Evolutionary conservation across 2,797 vertebrate species (phyloP).

Genomic region (Meriones psammophilus): DNA sequence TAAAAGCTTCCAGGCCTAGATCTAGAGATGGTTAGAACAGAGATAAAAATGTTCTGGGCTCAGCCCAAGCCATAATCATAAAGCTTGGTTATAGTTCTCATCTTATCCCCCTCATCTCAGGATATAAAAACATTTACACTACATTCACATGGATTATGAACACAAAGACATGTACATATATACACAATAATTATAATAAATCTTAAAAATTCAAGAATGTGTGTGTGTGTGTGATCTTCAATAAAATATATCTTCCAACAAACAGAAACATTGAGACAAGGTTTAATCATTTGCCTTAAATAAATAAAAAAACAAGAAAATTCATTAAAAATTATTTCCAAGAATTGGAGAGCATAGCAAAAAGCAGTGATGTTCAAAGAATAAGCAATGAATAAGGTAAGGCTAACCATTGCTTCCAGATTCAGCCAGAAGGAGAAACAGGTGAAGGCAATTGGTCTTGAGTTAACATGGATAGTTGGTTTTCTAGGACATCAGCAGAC

Average conservation of each 20-base stretch:
- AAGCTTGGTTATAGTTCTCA: no score
- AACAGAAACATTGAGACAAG: constrained; percentile 1
- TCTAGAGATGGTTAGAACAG: no score
- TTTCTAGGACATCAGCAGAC: not conserved
- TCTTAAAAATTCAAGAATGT: not conserved
- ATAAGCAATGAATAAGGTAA: not conserved
- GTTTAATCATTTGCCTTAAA: not conserved
- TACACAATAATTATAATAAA: not conserved
- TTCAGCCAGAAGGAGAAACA: accelerated
- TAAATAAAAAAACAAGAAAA: constrained; percentile 23
- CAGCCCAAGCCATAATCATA: no score
- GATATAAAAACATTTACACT: no score
- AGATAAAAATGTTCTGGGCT: no score
- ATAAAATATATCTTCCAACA: not conserved
- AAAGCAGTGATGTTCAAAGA: not conserved
- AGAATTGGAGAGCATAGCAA: not conserved
- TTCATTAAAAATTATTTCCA: not conserved
- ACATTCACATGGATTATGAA: not conserved
- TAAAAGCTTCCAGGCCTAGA: no score
- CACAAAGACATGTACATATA: not conserved
- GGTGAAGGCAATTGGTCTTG: not conserved
- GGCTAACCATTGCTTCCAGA: not conserved
- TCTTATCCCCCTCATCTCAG: no score
- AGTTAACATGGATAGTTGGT: not conserved
- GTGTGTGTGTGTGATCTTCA: not conserved